These are phyloP conservation scores for Hydrotaea diabolus DNA, from an alignment of 2,888 invertebrate genomes.

Conservation along the genomic window DNA sequence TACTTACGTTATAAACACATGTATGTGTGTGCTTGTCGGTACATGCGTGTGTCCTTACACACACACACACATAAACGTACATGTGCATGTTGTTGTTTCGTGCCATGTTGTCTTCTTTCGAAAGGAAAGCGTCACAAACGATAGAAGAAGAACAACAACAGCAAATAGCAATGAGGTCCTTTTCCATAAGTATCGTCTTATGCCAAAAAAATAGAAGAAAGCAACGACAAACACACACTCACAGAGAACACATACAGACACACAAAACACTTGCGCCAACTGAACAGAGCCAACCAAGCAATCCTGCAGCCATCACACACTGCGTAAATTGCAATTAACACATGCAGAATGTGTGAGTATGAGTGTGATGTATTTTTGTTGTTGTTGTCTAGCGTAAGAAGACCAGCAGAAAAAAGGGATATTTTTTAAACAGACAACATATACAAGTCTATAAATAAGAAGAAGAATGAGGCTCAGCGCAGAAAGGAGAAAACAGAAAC, in stretches of 20 bases:
- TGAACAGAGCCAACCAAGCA: constrained; percentile 5
- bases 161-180: constrained; percentile 17
- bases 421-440: constrained; percentile 14
- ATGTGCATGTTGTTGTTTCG: neutral
- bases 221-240: constrained; percentile 40
- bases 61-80: no score
- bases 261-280: constrained; percentile 41
- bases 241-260: constrained; percentile 62
- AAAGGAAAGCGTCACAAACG: constrained; percentile 23
- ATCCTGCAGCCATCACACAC: constrained; percentile 26
- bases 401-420: neutral
- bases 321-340: constrained; percentile 67
- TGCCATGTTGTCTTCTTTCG: neutral
- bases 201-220: neutral
- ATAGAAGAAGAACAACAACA: constrained; percentile 25
- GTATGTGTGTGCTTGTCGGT: neutral
- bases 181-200: constrained; percentile 1
- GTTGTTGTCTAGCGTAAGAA: constrained; percentile 10
- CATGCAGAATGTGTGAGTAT: constrained; percentile 41
- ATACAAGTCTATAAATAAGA: constrained; percentile 30
- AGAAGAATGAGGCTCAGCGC: constrained; percentile 36
- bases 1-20: constrained; percentile 17
- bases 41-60: neutral
- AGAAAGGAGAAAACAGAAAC: constrained; percentile 44
- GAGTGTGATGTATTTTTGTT: no score